phyloP scores from a whole-genome alignment of 2,888 invertebrate species.

The Stenolophus ochropezus region DNA sequence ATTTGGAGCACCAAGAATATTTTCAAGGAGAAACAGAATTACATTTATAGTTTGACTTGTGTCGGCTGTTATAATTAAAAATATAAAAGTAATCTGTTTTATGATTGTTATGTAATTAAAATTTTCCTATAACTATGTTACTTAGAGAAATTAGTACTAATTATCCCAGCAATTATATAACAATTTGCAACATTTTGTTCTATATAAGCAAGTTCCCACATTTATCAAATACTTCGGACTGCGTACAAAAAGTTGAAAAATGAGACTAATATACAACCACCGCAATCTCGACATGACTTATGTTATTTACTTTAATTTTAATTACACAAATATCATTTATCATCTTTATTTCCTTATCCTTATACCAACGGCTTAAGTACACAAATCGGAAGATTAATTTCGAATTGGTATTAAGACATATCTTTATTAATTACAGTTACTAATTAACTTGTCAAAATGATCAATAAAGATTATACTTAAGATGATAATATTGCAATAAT shows the following conservation, averaged over 20 bases:
- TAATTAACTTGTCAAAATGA: background rate
- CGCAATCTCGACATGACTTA: slow-evolving; percentile 22
- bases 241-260: background rate
- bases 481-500: no score
- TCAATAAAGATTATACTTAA: no score
- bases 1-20: no score
- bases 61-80: no score
- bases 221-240: slow-evolving; percentile 1
- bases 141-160: background rate
- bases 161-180: background rate
- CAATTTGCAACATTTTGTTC: background rate
- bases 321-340: slow-evolving; percentile 31
- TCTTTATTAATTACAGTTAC: background rate
- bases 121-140: background rate
- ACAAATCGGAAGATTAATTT: background rate
- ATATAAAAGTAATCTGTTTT: no score
- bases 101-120: background rate
- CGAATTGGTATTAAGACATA: background rate
- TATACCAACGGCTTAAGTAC: background rate
- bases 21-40: no score
- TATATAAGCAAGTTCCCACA: background rate
- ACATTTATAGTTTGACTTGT: no score
- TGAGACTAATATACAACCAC: background rate
- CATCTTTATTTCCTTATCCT: slow-evolving; percentile 34
- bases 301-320: slow-evolving; percentile 44